These are phyloP conservation scores for Erebia ligea DNA, from an alignment of 2,888 invertebrate genomes.

Conservation along the genomic window DNA sequence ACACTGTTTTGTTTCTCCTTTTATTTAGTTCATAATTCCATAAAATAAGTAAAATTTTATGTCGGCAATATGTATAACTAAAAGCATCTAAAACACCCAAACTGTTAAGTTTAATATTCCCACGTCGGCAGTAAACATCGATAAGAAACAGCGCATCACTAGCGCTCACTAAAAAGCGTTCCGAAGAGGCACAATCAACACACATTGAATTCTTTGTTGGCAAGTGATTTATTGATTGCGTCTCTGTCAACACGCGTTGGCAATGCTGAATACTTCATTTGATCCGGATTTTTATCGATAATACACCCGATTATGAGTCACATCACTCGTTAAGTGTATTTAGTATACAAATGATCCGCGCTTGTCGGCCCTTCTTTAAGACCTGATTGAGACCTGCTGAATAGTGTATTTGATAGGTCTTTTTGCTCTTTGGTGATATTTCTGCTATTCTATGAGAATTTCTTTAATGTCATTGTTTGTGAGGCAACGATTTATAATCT, in stretches of 20 bases:
- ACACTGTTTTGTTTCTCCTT: no score
- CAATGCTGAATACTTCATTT: conserved; percentile 80
- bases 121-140: conserved; percentile 42
- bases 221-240: conserved; percentile 83
- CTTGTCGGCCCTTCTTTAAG: conserved; percentile 54
- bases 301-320: conserved; percentile 69
- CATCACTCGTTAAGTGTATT: conserved; percentile 79
- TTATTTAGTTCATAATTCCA: no score
- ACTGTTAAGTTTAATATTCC: not conserved
- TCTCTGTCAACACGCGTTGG: conserved; percentile 80
- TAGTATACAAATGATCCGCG: conserved; percentile 74
- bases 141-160: conserved; percentile 57
- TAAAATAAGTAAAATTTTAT: no score
- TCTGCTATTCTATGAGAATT: not conserved
- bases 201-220: conserved; percentile 80
- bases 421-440: not conserved
- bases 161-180: conserved; percentile 71
- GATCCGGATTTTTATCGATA: conserved; percentile 83
- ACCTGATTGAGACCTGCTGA: conserved; percentile 49
- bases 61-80: not conserved
- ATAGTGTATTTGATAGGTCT: conserved; percentile 28
- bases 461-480: not conserved
- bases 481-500: no score
- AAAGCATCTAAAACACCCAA: not conserved
- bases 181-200: conserved; percentile 81